Conservation (phyloP, 2,113 vertebrate genomes). For the Psettodes erumei region DNA sequence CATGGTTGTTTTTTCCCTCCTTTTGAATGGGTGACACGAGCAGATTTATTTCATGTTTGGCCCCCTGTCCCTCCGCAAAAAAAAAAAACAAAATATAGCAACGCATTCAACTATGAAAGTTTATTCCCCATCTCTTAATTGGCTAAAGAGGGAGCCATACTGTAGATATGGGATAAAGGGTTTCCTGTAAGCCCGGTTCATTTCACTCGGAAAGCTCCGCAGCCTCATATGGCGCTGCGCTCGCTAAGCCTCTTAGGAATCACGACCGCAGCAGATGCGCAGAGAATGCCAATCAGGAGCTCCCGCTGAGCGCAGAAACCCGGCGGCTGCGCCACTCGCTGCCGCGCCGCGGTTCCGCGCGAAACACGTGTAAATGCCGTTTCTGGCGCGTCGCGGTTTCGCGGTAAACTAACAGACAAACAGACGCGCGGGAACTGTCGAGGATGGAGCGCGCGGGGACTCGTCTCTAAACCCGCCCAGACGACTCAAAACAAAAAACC, state of each 20-base stretch:
- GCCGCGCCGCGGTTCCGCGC: not conserved
- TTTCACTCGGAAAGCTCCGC: conserved; percentile 62
- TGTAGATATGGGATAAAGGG: conserved; percentile 25
- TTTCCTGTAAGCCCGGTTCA: conserved; percentile 50
- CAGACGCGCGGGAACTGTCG: not conserved
- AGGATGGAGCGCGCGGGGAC: conserved; percentile 13
- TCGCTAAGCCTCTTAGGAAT: conserved; percentile 72
- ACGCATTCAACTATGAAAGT: too few relatives aligned
- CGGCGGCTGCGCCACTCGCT: conserved; percentile 29
- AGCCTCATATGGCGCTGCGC: conserved; percentile 60
- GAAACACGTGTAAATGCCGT: not conserved
- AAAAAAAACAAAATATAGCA: not conserved
- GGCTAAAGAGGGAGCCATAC: conserved; percentile 6
- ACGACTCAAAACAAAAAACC: not conserved
- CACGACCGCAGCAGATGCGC: conserved; percentile 60
- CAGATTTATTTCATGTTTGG: not conserved
- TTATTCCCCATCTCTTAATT: not conserved
- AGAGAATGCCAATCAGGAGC: conserved; percentile 67
- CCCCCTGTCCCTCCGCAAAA: too few relatives aligned
- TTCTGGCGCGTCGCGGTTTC: not conserved
- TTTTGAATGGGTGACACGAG: not conserved
- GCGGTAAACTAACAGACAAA: not conserved
- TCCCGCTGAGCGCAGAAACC: conserved; percentile 60
- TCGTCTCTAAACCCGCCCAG: not conserved
- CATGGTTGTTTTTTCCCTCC: too few relatives aligned